Evolutionary conservation across 2,888 invertebrate genomes (phyloP), one percentile per base, ranked within the genome.

Genomic region (Octodonta nipae): DNA sequence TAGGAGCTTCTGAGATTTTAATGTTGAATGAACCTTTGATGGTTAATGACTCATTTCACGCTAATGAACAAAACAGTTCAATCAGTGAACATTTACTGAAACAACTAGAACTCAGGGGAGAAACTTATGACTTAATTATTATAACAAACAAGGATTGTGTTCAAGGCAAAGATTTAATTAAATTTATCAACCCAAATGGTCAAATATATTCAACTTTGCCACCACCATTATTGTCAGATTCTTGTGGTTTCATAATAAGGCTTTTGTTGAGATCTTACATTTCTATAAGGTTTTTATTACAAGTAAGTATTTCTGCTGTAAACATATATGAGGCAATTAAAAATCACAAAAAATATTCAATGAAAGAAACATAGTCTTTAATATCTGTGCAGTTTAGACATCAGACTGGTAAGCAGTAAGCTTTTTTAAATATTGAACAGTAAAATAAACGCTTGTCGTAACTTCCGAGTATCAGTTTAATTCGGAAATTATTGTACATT

Each of bases 1-100:
- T 62, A 25, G 73, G 72, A 11, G 71, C 70, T 11, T 60, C 67
- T 34, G 67, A 70, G 43, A 56, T 72, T 26, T 64, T 73, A 35
- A 46, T 61, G 25, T 45, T 61, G 13, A 55, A 50, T 32, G 47
- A 56, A 11, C 41, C 47, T 5, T 46, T 46, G 13, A 37, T 31
- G 26, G 29, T 38, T n/a, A 37, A 43, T 15, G 41, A 44, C 5
- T 42, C 36, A 30, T 37, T 37, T 13, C 32, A 32, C 30, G 15
- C 33, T 24, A 41, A 41, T 25, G 32, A 13, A n/a, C n/a, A 12
- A 31, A 28, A 17, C 13, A 16, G 17, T 5, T 10, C 34, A 15
- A 35, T 37, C 24, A 52, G 14, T 8, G 34, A 33, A 5, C 33
- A 28, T 32, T 26, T 47, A 8, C 28, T 45, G 24, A 47, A 60